Evolutionary conservation across 2,888 invertebrate species (phyloP).

Genomic region (Cosmia pyralina): DNA sequence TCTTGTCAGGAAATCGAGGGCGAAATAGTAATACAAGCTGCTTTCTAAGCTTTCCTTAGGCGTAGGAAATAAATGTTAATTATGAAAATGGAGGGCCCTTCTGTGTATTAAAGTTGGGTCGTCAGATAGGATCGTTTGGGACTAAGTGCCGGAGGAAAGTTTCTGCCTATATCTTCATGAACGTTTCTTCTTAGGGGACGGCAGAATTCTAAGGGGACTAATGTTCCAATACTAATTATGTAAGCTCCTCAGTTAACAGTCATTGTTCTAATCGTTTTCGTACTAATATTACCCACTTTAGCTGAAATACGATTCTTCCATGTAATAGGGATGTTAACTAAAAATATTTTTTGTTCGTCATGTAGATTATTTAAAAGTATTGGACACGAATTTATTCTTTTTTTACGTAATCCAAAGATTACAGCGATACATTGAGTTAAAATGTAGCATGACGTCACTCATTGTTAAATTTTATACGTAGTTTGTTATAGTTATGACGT

Average conservation of each 20-base stretch:
- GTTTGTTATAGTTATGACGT: too few species aligned
- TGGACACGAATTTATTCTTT: too few species aligned
- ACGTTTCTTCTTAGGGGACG: conserved; percentile 40
- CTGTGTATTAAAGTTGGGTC: conserved; percentile 65
- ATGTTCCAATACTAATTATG: conserved; percentile 47
- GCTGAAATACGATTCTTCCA: not conserved
- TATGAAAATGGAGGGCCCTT: conserved; percentile 64
- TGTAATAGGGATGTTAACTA: too few species aligned
- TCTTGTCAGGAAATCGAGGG: conserved; percentile 62
- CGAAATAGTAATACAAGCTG: conserved; percentile 63
- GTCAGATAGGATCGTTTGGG: conserved; percentile 62
- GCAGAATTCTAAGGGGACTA: conserved; percentile 46
- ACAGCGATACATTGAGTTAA: too few species aligned
- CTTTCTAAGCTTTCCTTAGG: conserved; percentile 47
- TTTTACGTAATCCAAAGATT: too few species aligned
- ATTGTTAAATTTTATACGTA: too few species aligned
- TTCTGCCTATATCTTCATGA: conserved; percentile 56
- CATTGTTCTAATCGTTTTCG: conserved; percentile 25
- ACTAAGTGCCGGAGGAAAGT: conserved; percentile 55
- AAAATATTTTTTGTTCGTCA: too few species aligned
- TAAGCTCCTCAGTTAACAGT: conserved; percentile 21
- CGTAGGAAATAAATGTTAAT: conserved; percentile 65
- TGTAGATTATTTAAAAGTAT: too few species aligned
- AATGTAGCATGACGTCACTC: too few species aligned
- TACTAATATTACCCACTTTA: conserved; percentile 13